Evolutionary conservation across 2,888 invertebrate genomes (phyloP).

Genomic region (Strigamia transsilvanica): DNA sequence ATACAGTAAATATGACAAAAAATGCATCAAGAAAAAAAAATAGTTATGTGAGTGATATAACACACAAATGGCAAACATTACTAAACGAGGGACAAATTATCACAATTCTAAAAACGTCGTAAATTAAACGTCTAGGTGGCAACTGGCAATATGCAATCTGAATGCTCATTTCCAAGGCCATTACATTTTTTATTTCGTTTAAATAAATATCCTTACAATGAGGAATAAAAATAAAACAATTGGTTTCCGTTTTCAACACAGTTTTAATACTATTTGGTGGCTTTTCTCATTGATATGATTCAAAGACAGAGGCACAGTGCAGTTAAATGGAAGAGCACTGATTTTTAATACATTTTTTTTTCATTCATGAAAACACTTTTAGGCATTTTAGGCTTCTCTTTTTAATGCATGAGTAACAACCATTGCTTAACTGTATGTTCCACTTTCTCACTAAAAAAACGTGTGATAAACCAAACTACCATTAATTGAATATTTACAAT

Average conservation of each 20-base stretch:
- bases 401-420: background rate
- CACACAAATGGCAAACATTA: too few species aligned
- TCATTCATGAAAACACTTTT: background rate
- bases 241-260: background rate
- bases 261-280: slow-evolving; percentile 14
- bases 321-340: slow-evolving; percentile 16
- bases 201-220: background rate
- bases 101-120: too few species aligned
- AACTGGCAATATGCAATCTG: too few species aligned
- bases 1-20: too few species aligned
- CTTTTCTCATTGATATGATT: slow-evolving; percentile 20
- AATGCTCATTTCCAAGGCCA: too few species aligned
- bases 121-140: too few species aligned
- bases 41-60: too few species aligned
- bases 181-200: too few species aligned
- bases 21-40: too few species aligned
- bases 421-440: background rate
- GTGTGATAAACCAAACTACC: background rate
- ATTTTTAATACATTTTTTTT: slow-evolving; percentile 24
- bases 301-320: background rate
- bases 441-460: background rate
- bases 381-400: background rate
- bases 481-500: slow-evolving; percentile 3
- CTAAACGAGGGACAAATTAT: too few species aligned
- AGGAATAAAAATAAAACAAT: background rate